Evolutionary conservation across 64 coral and sea anemone genomes (phyloP).

Genomic region (Platygyra sinensis): DNA sequence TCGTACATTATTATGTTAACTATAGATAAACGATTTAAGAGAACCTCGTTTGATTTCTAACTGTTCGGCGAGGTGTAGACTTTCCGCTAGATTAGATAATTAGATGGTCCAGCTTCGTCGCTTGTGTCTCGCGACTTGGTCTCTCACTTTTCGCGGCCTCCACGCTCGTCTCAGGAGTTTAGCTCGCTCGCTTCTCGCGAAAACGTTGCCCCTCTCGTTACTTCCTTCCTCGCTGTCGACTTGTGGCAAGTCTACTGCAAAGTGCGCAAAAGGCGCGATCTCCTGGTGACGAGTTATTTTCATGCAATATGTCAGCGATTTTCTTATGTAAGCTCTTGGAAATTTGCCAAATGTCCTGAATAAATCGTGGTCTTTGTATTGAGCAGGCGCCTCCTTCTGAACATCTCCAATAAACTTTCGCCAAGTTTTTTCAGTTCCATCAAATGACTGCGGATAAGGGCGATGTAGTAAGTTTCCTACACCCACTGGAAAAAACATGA

Average conservation of each 20-base stretch:
- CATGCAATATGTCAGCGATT: slow-evolving; percentile 3
- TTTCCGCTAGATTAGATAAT: too few species aligned
- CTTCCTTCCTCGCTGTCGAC: too few species aligned
- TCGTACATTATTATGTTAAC: too few species aligned
- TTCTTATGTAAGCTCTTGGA: background rate
- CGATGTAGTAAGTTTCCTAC: background rate
- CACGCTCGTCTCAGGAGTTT: too few species aligned
- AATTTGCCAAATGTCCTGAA: background rate
- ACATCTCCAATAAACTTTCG: background rate
- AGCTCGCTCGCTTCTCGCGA: too few species aligned
- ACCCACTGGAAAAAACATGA: slow-evolving; percentile 5
- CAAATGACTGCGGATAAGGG: background rate
- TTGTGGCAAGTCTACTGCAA: background rate
- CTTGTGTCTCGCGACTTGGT: too few species aligned
- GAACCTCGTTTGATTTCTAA: too few species aligned
- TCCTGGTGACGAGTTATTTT: background rate
- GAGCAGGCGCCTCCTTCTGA: background rate
- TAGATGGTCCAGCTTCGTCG: too few species aligned
- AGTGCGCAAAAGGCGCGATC: slow-evolving; percentile 10
- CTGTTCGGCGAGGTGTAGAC: too few species aligned
- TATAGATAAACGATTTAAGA: too few species aligned
- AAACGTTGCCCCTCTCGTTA: too few species aligned
- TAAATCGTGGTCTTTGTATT: background rate
- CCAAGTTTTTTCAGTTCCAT: background rate
- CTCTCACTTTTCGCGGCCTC: too few species aligned